Conservation (phyloP, 1,140 invertebrate genomes). For the Bathynomus jamesi region DNA sequence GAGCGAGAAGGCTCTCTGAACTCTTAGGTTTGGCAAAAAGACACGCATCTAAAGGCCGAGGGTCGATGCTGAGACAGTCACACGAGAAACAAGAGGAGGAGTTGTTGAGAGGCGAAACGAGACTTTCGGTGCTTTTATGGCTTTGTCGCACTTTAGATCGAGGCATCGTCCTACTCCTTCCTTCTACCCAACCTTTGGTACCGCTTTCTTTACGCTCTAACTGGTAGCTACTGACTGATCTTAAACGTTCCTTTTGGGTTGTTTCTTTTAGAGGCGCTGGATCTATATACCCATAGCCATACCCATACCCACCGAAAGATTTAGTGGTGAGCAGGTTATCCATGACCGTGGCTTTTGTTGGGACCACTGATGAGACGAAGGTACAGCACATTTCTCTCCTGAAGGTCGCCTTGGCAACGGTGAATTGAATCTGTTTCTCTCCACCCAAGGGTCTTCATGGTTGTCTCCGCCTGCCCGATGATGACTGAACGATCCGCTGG, state of each 20-base stretch:
- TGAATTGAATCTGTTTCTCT: too few species aligned
- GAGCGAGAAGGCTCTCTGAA: slow-evolving; percentile 30
- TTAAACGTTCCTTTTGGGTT: slow-evolving; percentile 13
- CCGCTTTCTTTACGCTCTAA: slow-evolving; percentile 22
- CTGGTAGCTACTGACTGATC: slow-evolving; percentile 21
- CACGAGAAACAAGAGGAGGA: slow-evolving; percentile 33
- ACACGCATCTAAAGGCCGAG: slow-evolving; percentile 28
- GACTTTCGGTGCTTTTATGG: slow-evolving; percentile 28
- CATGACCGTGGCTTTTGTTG: slow-evolving; percentile 68
- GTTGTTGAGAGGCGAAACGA: slow-evolving; percentile 28
- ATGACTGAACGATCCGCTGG: neutral
- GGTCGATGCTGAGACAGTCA: slow-evolving; percentile 29
- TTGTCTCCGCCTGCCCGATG: neutral
- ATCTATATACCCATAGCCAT: slow-evolving; percentile 57
- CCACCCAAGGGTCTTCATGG: neutral
- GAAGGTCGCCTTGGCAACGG: neutral
- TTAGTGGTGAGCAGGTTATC: slow-evolving; percentile 70
- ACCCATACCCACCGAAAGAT: slow-evolving; percentile 70
- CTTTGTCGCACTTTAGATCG: neutral
- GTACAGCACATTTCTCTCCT: neutral
- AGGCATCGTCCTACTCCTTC: neutral
- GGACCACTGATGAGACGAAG: slow-evolving; percentile 40
- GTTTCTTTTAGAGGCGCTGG: slow-evolving; percentile 20
- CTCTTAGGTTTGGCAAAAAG: slow-evolving; percentile 36
- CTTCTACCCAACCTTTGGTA: slow-evolving; percentile 14